phyloP scores from a whole-genome alignment of 2,888 invertebrate genomes.

The Pocota personata region DNA sequence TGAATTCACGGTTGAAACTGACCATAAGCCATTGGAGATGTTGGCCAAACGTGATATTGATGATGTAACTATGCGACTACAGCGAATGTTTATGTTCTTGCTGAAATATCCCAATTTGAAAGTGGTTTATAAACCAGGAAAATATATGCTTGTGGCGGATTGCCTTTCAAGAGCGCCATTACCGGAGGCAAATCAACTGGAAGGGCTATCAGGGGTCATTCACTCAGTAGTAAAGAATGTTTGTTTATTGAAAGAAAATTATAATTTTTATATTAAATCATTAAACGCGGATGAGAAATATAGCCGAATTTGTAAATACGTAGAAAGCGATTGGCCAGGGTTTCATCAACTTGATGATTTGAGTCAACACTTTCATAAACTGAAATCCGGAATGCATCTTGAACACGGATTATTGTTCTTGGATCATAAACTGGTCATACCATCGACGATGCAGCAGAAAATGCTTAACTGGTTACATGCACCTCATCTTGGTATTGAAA shows the following conservation, averaged over 20 bases:
- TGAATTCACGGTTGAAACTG: constrained; percentile 69
- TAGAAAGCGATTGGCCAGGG: constrained; percentile 41
- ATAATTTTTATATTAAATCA: neutral
- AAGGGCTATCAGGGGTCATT: neutral
- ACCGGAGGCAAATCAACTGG: constrained; percentile 9
- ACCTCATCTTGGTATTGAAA: neutral
- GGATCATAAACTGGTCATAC: neutral
- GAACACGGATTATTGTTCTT: constrained; percentile 45
- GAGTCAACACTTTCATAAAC: constrained; percentile 3
- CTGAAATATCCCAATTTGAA: neutral
- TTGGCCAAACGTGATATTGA: constrained; percentile 75
- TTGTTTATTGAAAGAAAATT: constrained; percentile 7
- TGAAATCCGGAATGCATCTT: neutral
- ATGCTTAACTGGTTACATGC: neutral
- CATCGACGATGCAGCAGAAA: constrained; percentile 66
- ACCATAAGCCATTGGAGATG: constrained; percentile 77
- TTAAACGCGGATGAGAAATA: neutral
- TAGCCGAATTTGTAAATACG: neutral
- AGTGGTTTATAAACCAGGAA: neutral
- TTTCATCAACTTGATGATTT: no score
- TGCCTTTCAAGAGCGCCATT: constrained; percentile 45
- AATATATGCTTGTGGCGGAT: neutral
- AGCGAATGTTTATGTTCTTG: constrained; percentile 66
- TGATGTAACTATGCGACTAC: constrained; percentile 75
- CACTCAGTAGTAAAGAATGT: no score